Conservation (phyloP, 2,797 vertebrate genomes). For the Ptychobarbus kaznakovi region DNA sequence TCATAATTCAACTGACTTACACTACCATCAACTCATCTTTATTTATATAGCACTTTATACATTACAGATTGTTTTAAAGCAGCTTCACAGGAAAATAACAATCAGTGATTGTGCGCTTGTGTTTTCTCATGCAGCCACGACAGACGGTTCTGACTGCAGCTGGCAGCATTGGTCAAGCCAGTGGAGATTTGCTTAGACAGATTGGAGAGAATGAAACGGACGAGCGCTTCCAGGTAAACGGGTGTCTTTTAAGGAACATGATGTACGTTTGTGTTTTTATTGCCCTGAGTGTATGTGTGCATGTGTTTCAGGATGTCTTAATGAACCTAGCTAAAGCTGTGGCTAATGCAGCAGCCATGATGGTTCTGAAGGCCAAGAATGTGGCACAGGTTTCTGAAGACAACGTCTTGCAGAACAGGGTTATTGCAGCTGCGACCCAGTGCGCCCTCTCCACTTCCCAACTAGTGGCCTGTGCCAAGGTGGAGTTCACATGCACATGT, state of each 20-base stretch:
- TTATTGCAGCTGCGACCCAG: constrained; percentile 95
- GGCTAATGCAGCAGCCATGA: constrained; percentile 97
- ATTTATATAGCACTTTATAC: neutral
- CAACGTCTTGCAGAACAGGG: constrained; percentile 92
- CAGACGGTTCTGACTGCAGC: constrained; percentile 96
- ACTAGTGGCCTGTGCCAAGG: constrained; percentile 98
- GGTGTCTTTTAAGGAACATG: neutral
- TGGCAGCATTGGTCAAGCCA: constrained; percentile 96
- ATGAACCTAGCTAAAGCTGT: constrained; percentile 99
- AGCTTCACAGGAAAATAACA: neutral
- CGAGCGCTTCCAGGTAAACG: constrained; percentile 92
- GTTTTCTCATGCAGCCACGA: constrained; percentile 81
- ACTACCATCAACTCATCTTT: neutral
- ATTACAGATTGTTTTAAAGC: neutral
- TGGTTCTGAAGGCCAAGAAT: constrained; percentile 97
- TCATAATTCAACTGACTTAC: neutral
- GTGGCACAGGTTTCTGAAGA: constrained; percentile 96
- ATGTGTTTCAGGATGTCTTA: constrained; percentile 86
- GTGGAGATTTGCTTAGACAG: constrained; percentile 92
- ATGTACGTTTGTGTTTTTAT: neutral
- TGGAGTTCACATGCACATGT: constrained; percentile 61
- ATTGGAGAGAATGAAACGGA: constrained; percentile 97
- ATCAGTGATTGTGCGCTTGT: neutral
- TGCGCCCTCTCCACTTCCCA: constrained; percentile 97
- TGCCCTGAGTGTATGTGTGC: constrained; percentile 20